Conservation (phyloP, 2,797 vertebrate genomes). For the Artibeus lituratus region DNA sequence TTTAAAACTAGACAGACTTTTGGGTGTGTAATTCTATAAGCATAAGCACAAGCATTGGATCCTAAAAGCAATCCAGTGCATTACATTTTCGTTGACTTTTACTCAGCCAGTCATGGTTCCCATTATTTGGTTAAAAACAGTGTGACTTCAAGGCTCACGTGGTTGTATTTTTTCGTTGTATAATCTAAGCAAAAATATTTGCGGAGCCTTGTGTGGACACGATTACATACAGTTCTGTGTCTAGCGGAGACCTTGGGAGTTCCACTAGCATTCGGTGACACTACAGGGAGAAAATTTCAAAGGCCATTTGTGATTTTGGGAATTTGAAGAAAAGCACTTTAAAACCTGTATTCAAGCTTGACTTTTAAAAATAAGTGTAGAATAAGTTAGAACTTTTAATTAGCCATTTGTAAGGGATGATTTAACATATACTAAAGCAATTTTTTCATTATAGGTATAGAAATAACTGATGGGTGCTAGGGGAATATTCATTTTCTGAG, state of each 20-base stretch:
- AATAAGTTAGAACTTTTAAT: slow-evolving; percentile 5
- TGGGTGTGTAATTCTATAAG: neutral
- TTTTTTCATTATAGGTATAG: slow-evolving; percentile 2
- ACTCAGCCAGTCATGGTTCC: neutral
- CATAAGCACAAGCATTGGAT: too few species aligned
- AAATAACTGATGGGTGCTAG: slow-evolving; percentile 1
- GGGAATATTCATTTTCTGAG: slow-evolving; percentile 29
- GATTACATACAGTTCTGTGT: neutral
- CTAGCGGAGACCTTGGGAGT: neutral
- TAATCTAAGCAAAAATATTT: slow-evolving; percentile 36
- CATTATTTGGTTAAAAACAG: slow-evolving; percentile 5
- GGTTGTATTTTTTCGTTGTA: neutral
- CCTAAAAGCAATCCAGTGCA: too few species aligned
- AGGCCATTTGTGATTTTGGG: neutral
- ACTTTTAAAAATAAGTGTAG: neutral
- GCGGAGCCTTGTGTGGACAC: neutral
- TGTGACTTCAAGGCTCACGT: slow-evolving; percentile 5
- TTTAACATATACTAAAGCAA: slow-evolving; percentile 10
- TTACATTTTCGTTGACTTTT: slow-evolving; percentile 10
- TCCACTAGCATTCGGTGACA: neutral
- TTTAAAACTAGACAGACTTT: neutral
- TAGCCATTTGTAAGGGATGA: neutral
- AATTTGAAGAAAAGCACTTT: slow-evolving; percentile 28
- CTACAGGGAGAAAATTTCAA: slow-evolving; percentile 35
- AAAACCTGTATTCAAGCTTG: neutral